Base-by-base conservation (phyloP, 2,797 vertebrate species). In the Gallinago solitaria region DNA sequence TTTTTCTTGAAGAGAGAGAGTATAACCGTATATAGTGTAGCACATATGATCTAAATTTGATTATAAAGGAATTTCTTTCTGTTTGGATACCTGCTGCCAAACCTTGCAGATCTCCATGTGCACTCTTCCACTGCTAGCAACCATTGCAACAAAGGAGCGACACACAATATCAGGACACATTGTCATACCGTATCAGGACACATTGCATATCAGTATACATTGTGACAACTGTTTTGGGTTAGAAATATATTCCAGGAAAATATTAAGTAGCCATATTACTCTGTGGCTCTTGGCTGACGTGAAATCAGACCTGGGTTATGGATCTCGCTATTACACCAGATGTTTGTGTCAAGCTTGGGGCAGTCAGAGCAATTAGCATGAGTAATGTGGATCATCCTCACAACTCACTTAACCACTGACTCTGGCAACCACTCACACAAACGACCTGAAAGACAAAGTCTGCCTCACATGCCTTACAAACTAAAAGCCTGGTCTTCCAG, bases 311-410 rank as follows among this genome's bases (percentile, higher is more conserved):
- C 82, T 41, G 57, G 50, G n/a, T 81, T 86, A 73, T 83, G 33
- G 76, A 77, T 85, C 61, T 89, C 93, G 64, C 57, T 80, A n/a
- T 85, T 91, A 81, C 57, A 95, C 61, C 63, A 76, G 80, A 63
- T 95, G 90, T 84, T 95, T 88, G 61, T 84, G 63, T 79, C 77
- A 87, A 79, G 73, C 47, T 65, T 84, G 70, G 63, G 69, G 86
- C 1, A 0, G 65, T 84, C 47, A 76, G 67, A 76, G 70, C 59
- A 90, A 83, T 92, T 94, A 96, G 47, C 1, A 4, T 84, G 90
- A 96, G 45, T 93, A 92, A 87, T 89, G 73, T 16, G n/a, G 35
- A 82, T 60, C 35, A 73, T 69, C 51, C 51, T 94, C 12, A 5
- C 80, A 91, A 60, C 20, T 85, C 63, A 53, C 63, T 89, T 7